Base-by-base conservation (phyloP, 1,140 invertebrate species). In the Drosophila micromelanica region DNA sequence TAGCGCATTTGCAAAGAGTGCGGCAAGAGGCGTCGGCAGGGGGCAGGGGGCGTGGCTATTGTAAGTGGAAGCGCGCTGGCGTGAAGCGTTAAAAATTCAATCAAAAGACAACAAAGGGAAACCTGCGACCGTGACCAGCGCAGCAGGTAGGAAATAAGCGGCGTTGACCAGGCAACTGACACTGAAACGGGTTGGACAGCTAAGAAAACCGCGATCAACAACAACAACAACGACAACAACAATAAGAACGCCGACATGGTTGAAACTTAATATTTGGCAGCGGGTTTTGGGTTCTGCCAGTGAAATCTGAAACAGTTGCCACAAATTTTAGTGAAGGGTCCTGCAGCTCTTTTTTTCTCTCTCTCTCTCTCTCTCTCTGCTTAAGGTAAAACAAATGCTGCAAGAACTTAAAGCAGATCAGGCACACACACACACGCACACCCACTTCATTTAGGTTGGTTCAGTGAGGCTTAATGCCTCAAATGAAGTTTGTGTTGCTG, bases 71-170 rank as follows among this genome's bases (percentile, higher is more conserved):
- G 46, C 61, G 46, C 61, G 57, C 43, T 78, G 68, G 78, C 84
- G 72, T 84, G 76, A 89, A 89, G 84, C 84, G 85, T 87, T 84
- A 80, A 87, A 78, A 87, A 90, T 82, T 76, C 79, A 90, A 87
- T 89, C 79, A 77, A 75, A 89, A 71, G 72, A 56, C 79, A 78
- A 78, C 65, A 65, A 70, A 57, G 76, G 35, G 35, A 87, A 79
- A 54, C 51, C 60, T 72, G 75, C 63, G 64, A 82, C 84, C 82
- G 74, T 82, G 84, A 84, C 79, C 78, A 80, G 63, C 27, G 48
- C 55, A 45, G 48, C n/a, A 76, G 63, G 48, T 73, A 51, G 60
- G 30, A 64, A 59, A 61, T 48, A 73, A 62, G 63, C 49, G 12
- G 38, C 13, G 45, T 27, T 27, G 30, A 46, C 30, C 45, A 5